phyloP scores from a whole-genome alignment of 2,113 vertebrate genomes.

The Tragulus kanchil region DNA sequence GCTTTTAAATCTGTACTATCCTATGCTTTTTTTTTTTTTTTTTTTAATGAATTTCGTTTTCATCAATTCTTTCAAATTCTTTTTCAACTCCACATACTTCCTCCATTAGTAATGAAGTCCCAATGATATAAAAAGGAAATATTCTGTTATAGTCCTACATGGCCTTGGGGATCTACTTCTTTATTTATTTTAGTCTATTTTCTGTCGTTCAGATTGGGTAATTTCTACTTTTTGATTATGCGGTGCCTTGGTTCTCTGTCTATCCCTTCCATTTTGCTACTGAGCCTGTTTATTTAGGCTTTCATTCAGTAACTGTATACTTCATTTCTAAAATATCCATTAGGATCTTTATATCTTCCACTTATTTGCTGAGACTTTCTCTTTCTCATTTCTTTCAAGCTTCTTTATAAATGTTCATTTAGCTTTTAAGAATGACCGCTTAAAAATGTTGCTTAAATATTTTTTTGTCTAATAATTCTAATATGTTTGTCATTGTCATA shows the following conservation, averaged over 20 bases:
- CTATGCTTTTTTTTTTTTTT: neutral
- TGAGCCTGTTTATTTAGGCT: neutral
- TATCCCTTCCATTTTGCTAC: neutral
- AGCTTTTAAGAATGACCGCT: neutral
- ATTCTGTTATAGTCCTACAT: neutral
- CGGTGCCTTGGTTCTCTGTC: neutral
- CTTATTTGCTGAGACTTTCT: neutral
- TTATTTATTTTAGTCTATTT: neutral
- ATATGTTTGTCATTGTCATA: neutral
- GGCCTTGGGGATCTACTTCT: neutral
- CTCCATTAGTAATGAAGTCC: neutral
- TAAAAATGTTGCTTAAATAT: neutral
- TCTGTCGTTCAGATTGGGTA: neutral
- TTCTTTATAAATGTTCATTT: neutral
- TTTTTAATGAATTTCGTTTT: neutral
- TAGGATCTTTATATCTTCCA: neutral
- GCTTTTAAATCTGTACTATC: neutral
- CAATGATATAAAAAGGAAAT: neutral
- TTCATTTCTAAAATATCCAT: neutral
- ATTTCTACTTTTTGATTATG: neutral
- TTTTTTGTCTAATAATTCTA: neutral
- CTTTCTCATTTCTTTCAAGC: neutral
- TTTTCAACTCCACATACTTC: neutral
- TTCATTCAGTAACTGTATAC: neutral
- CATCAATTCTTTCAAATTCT: neutral